A percentile compares a stretch with the other conserved stretches of the same genome.
Evolutionary conservation across 2,888 invertebrate genomes (phyloP).

Genomic region (Apocheima hispidaria): DNA sequence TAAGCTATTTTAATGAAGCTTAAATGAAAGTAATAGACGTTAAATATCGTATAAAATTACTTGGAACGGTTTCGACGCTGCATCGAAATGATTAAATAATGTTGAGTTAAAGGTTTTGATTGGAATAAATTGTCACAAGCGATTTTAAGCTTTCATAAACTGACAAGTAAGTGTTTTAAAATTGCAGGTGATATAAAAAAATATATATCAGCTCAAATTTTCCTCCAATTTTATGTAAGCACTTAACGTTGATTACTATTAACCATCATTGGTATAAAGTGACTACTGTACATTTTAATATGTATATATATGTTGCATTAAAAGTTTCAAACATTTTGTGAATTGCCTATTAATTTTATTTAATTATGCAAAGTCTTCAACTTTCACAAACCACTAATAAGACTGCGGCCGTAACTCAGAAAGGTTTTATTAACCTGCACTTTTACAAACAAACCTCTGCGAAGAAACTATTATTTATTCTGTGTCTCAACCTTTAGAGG

Average conservation of each 20-base stretch:
- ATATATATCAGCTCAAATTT: too few species aligned
- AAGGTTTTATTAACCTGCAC: conserved; percentile 35
- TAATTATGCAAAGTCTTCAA: conserved; percentile 8
- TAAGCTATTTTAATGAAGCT: conserved; percentile 13
- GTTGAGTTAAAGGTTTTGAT: conserved; percentile 5
- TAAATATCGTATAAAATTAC: conserved; percentile 9
- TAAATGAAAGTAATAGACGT: conserved; percentile 7
- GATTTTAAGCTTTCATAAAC: neutral
- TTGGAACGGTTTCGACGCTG: neutral
- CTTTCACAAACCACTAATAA: conserved; percentile 18
- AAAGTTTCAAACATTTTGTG: neutral
- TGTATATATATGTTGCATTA: neutral
- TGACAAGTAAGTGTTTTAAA: neutral
- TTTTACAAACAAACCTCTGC: conserved; percentile 38
- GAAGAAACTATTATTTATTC: neutral
- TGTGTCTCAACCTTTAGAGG: conserved; percentile 23
- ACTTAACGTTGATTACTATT: too few species aligned
- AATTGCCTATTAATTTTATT: neutral
- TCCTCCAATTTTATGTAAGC: too few species aligned
- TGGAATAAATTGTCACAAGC: conserved; percentile 1
- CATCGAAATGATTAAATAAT: conserved; percentile 3
- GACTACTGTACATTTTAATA: neutral
- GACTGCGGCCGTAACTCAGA: conserved; percentile 24
- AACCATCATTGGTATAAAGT: neutral
- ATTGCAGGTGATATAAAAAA: too few species aligned